A percentile compares a stretch with the other conserved stretches of the same genome.
Conservation (phyloP, 2,888 invertebrate genomes). For the Trisateles emortualis region DNA sequence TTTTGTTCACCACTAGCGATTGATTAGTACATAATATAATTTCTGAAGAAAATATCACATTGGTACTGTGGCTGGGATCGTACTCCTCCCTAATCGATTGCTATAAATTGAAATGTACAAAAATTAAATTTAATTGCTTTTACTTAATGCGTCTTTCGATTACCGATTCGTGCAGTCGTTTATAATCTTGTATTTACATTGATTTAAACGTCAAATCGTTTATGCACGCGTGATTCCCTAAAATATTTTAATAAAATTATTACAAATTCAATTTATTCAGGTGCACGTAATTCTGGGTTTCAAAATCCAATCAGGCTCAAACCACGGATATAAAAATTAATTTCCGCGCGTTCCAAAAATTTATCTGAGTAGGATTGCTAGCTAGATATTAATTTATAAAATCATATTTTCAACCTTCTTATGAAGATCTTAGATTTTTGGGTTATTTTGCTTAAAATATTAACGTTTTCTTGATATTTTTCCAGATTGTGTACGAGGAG, state of each 20-base stretch:
- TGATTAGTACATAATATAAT: too few relatives aligned
- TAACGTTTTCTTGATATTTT: conserved; percentile 28
- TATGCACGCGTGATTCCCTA: too few relatives aligned
- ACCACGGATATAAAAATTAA: conserved; percentile 56
- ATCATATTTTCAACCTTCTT: conserved; percentile 36
- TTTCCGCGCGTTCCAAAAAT: conserved; percentile 49
- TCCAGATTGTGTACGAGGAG: conserved; percentile 34
- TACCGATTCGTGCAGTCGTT: too few relatives aligned
- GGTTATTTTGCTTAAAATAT: conserved; percentile 24
- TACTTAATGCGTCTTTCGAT: too few relatives aligned
- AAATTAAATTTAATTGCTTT: too few relatives aligned
- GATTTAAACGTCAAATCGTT: too few relatives aligned
- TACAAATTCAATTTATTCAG: conserved; percentile 21
- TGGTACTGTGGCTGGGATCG: too few relatives aligned
- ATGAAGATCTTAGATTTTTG: conserved; percentile 20
- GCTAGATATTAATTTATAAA: conserved; percentile 40
- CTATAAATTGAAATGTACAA: too few relatives aligned
- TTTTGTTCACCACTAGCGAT: too few relatives aligned
- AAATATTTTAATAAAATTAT: not conserved
- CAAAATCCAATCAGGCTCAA: conserved; percentile 38
- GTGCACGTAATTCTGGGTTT: conserved; percentile 14
- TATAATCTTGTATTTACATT: too few relatives aligned
- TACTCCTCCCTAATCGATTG: too few relatives aligned
- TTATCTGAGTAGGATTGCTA: not conserved
- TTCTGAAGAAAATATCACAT: too few relatives aligned